phyloP scores from a whole-genome alignment of 2,113 vertebrate genomes.

The Apodemus sylvaticus region DNA sequence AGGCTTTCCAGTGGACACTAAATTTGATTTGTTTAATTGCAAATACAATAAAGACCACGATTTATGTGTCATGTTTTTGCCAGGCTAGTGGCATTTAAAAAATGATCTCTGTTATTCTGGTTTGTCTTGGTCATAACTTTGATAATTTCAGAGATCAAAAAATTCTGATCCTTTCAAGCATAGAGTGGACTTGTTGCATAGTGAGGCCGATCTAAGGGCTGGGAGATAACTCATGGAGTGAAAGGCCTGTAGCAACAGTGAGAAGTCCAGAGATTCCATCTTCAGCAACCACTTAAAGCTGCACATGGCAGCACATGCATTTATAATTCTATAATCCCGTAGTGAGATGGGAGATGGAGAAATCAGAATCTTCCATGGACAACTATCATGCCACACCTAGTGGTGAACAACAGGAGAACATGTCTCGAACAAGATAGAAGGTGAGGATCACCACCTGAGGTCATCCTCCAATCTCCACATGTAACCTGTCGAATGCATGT shows the following conservation, averaged over 20 bases:
- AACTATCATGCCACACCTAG: background rate
- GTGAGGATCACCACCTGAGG: background rate
- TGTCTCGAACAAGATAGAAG: background rate
- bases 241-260: background rate
- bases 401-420: background rate
- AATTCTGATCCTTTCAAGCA: constrained; percentile 13
- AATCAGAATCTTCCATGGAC: background rate
- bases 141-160: constrained; percentile 67
- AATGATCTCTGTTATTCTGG: constrained; percentile 60
- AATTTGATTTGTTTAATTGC: constrained; percentile 87
- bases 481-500: background rate
- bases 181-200: background rate
- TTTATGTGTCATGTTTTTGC: constrained; percentile 79
- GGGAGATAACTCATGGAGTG: no score
- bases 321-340: background rate
- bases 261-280: background rate
- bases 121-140: constrained; percentile 73
- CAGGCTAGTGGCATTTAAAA: constrained; percentile 74
- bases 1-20: constrained; percentile 82
- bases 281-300: background rate
- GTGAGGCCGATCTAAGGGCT: background rate
- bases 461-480: background rate
- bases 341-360: background rate
- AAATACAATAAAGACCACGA: constrained; percentile 87
- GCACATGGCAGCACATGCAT: no score